Evolutionary conservation across 1,140 invertebrate genomes (phyloP).

Genomic region (Yoshiicerus persimilis): DNA sequence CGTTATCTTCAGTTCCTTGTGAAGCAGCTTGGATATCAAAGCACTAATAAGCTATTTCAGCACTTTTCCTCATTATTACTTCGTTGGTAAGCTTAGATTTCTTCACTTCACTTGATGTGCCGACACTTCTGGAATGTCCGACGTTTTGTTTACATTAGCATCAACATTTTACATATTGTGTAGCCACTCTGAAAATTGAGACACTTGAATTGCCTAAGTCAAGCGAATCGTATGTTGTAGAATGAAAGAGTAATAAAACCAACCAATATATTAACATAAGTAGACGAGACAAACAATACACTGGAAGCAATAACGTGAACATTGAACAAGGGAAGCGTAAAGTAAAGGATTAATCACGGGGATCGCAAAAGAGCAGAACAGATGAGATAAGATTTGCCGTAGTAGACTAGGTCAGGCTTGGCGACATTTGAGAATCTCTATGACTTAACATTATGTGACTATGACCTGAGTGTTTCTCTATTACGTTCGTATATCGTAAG

Average conservation of each 20-base stretch:
- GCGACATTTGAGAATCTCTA: background rate
- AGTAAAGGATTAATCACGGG: background rate
- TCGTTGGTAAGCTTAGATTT: background rate
- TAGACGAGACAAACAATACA: no score
- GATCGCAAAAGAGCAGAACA: background rate
- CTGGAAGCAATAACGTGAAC: no score
- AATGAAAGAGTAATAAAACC: no score
- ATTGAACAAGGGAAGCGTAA: background rate
- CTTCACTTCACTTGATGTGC: background rate
- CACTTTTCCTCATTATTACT: background rate
- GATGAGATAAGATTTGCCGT: background rate
- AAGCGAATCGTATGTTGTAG: no score
- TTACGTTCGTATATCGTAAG: background rate
- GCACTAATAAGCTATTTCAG: background rate
- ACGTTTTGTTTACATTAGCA: background rate
- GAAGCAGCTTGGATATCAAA: no score
- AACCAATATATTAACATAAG: no score
- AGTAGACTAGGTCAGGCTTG: conserved; percentile 21
- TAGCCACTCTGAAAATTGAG: background rate
- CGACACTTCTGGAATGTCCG: background rate
- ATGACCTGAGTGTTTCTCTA: background rate
- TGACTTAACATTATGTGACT: background rate
- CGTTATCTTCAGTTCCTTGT: background rate
- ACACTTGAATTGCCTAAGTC: background rate
- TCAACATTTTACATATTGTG: background rate